Base-by-base conservation (phyloP, 2,113 vertebrate genomes). In the Hippoglossus stenolepis region DNA sequence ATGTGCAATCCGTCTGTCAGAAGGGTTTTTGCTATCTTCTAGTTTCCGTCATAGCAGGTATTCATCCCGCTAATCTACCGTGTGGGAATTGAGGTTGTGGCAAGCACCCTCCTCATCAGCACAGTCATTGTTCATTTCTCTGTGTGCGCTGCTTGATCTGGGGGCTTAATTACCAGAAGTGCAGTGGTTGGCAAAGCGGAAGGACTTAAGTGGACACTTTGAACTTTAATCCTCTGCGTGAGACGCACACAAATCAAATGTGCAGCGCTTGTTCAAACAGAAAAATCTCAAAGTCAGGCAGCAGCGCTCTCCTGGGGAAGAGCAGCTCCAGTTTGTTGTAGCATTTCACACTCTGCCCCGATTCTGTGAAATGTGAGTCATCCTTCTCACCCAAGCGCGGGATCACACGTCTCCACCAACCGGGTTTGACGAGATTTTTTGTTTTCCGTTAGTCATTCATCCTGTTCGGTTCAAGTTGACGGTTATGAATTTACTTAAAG, bases 101-200 rank as follows among this genome's bases (percentile, higher is more conserved):
- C 83, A 58, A 72, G 73, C 82, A 60, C 69, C 81, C 65, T 88
- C 77, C 74, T 91, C 87, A 89, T 93, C 89, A 91, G 85, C 84
- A 82, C 65, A 80, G 91, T 90, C 86, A 83, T 90, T 91, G 89
- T 88, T 90, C 77, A 82, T 87, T 88, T 87, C 75, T 91, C 77
- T 88, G 54, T 84, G 77, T 89, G 88, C 57, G 79, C 79, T 65
- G 65, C 84, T 80, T 89, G 85, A 93, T 90, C 88, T 77, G 75
- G 70, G 73, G 86, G 89, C 89, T 93, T 93, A 93, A 93, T 93
- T 92, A 91, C 89, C 82, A 86, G 84, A 91, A 93, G 87, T 93
- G 85, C 92, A 88, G 84, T 66, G 85, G 85, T 90, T 87, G 89
- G 91, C 78, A 90, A 90, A 90, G 85, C 84, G 68, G 74, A 84